These are phyloP conservation scores for Myiothlypis coronata DNA, from an alignment of 2,797 vertebrate genomes.

Conservation along the genomic window DNA sequence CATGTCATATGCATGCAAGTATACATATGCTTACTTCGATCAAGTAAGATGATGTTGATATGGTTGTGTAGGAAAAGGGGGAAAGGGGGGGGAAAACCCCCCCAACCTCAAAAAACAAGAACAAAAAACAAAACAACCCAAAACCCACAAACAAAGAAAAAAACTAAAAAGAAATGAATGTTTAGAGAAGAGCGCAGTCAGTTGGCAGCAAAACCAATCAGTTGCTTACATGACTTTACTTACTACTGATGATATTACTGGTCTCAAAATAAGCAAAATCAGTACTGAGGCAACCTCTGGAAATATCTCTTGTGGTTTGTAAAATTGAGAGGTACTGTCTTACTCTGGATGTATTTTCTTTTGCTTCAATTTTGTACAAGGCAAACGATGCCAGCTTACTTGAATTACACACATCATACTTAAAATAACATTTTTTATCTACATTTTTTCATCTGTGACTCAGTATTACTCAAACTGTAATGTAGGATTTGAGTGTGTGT, in stretches of 20 bases:
- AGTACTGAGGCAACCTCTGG: background rate
- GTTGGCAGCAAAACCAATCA: background rate
- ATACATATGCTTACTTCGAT: background rate
- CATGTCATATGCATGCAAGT: background rate
- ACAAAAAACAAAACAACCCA: background rate
- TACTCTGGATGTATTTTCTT: background rate
- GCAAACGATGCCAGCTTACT: background rate
- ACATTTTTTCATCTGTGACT: background rate
- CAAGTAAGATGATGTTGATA: background rate
- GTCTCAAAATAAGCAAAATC: background rate
- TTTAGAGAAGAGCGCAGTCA: background rate
- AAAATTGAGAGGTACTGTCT: background rate
- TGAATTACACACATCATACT: background rate
- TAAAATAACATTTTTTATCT: background rate
- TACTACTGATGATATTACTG: background rate
- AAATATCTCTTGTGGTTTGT: background rate
- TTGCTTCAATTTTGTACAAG: background rate
- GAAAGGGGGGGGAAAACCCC: accelerated
- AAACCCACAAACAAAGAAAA: background rate
- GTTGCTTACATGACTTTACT: background rate
- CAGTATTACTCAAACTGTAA: background rate
- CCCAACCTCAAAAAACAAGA: background rate
- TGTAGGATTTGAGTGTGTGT: background rate
- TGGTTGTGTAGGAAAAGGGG: background rate
- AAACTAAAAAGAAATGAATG: background rate